A percentile compares a stretch with the other conserved stretches of the same genome.
Conservation (phyloP, 2,888 invertebrate species). For the Macrosoma leucophasiata region DNA sequence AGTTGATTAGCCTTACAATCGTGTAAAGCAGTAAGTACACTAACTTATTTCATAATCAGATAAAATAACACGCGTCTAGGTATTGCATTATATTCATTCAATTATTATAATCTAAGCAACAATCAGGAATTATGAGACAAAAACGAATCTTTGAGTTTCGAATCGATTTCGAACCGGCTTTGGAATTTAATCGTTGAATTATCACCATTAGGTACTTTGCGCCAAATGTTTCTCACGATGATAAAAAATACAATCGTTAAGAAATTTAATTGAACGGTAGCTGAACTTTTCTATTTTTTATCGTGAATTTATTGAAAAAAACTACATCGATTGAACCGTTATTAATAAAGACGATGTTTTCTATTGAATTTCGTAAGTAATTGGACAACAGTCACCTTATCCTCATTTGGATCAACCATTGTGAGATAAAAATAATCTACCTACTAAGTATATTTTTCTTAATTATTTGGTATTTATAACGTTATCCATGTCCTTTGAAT, state of each 20-base stretch:
- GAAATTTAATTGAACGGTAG: no score
- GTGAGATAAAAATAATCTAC: not conserved
- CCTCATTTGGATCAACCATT: no score
- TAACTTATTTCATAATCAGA: no score
- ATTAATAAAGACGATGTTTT: no score
- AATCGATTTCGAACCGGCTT: conserved; percentile 22
- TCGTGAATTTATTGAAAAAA: no score
- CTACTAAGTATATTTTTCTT: not conserved
- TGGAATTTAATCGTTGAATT: conserved; percentile 27
- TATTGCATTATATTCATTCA: conserved; percentile 30
- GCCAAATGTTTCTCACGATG: conserved; percentile 24
- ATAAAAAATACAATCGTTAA: conserved; percentile 19
- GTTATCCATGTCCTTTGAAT: not conserved
- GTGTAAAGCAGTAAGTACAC: no score
- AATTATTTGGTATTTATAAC: not conserved
- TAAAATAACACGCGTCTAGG: no score
- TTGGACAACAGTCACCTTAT: no score
- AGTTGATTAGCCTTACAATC: no score
- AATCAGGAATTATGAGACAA: conserved; percentile 27
- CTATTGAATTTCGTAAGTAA: no score
- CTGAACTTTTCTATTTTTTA: no score
- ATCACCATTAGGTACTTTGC: conserved; percentile 22
- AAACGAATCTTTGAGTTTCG: conserved; percentile 17
- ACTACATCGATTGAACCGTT: no score
- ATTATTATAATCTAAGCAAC: conserved; percentile 24